Conservation (phyloP, 2,888 invertebrate genomes). For the Amitus sp. region DNA sequence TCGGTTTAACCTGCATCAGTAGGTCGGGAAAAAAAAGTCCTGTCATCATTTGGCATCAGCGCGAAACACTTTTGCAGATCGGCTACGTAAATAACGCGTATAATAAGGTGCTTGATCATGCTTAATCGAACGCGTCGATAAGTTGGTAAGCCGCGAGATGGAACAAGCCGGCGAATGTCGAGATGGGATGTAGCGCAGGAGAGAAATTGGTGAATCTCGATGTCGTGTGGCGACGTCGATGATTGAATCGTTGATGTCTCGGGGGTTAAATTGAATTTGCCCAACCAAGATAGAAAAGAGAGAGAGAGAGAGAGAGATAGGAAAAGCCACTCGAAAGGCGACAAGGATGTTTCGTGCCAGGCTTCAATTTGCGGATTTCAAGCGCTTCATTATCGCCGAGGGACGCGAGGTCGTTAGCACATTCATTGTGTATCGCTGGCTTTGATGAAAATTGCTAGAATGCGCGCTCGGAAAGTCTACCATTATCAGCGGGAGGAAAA, state of each 20-base stretch:
- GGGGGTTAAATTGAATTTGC: background rate
- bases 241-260: conserved; percentile 1
- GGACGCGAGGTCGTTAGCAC: conserved; percentile 34
- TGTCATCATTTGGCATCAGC: conserved; percentile 7
- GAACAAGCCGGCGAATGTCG: background rate
- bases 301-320: background rate
- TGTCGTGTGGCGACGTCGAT: background rate
- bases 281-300: too few relatives aligned
- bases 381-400: conserved; percentile 31
- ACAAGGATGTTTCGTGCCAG: conserved; percentile 26
- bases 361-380: conserved; percentile 34
- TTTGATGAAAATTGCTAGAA: conserved; percentile 33
- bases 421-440: conserved; percentile 30
- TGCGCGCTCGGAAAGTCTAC: conserved; percentile 2
- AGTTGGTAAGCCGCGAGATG: conserved; percentile 16
- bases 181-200: background rate
- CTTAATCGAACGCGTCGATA: conserved; percentile 28
- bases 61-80: conserved; percentile 15
- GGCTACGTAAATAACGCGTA: conserved; percentile 24
- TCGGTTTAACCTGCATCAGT: conserved; percentile 1
- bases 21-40: conserved; percentile 1
- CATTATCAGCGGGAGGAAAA: conserved; percentile 5
- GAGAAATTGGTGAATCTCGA: conserved; percentile 2
- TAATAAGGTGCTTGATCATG: conserved; percentile 35
- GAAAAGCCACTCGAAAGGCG: conserved; percentile 1